Base-by-base conservation (phyloP, 2,113 vertebrate genomes). In the Dromas ardeola region DNA sequence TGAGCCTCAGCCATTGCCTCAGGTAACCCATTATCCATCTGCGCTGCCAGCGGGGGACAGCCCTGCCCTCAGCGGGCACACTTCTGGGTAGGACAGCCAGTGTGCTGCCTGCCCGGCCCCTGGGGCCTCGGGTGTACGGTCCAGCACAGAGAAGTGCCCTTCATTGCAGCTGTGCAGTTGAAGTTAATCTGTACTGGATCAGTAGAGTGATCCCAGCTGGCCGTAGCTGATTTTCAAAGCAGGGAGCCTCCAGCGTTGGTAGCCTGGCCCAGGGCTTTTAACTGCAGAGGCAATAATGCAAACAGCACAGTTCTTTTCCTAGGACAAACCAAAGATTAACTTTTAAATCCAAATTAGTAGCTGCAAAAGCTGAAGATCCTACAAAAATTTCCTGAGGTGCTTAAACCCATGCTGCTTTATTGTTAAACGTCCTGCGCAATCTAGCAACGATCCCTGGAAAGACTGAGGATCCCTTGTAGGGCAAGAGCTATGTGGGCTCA, bases 21-120 rank as follows among this genome's bases (percentile, higher is more conserved):
- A 42, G 45, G 58, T 45, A 36, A 50, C 22, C 40, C 26, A 11
- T 27, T 36, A 6, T 3, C 53, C 55, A 5, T 8, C 25, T 16
- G 32, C 0, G 1, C 23, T n/a, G 62, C 27, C n/a, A 2, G 61
- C 2, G 49, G 36, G 13, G 76, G 38, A 26, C 59, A 58, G 53
- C 36, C 26, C 40, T 36, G 45, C 62, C 53, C 19, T 12, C 23
- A 13, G 23, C 11, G 29, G 45, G 18, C 6, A 13, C 26, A 5
- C 1, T 0, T 18, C 27, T 3, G 27, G 16, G 15, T 6, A 21
- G 30, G 42, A 36, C 21, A 59, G 42, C 23, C 74, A 5, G 1
- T 13, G 23, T 17, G 50, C 69, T 52, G 15, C 67, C 53, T 32
- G 47, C n/a, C 19, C 45, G 67, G 45, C 30, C 38, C 29, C 4